phyloP scores from a whole-genome alignment of 2,113 vertebrate genomes.

The Noctilio leporinus region DNA sequence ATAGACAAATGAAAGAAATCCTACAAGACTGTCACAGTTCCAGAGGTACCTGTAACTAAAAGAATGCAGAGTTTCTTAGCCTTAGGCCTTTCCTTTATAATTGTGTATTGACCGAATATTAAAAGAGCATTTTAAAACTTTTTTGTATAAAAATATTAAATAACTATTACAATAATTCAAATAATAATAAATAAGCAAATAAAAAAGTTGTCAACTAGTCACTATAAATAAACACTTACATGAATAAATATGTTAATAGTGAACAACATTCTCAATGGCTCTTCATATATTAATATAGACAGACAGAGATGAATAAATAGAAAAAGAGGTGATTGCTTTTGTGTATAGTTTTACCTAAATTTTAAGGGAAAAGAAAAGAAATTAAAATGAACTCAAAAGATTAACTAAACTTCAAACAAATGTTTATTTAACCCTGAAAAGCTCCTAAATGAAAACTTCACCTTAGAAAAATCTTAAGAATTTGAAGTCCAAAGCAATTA shows the following conservation, averaged over 20 bases:
- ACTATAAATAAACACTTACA: background rate
- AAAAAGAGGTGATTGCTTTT: too few relatives aligned
- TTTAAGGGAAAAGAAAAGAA: background rate
- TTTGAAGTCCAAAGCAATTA: background rate
- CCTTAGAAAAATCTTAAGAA: background rate
- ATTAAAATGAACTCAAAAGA: background rate
- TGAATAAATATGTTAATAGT: background rate
- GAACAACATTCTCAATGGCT: background rate
- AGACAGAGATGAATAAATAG: background rate
- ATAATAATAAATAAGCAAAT: background rate
- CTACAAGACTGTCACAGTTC: background rate
- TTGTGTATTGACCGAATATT: background rate
- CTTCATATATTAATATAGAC: background rate
- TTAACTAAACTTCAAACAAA: background rate
- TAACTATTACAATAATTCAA: slow-evolving; percentile 8
- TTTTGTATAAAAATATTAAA: background rate
- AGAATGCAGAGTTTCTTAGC: background rate
- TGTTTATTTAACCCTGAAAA: background rate
- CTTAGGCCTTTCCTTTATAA: background rate
- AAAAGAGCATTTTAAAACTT: background rate
- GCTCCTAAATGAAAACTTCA: background rate
- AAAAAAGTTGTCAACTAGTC: background rate
- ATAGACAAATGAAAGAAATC: slow-evolving; percentile 32
- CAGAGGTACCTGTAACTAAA: slow-evolving; percentile 4
- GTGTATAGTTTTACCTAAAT: background rate